Evolutionary conservation across 2,888 invertebrate species (phyloP), one percentile per base, ranked within the genome.

Genomic region (Epistrophella euchroma): DNA sequence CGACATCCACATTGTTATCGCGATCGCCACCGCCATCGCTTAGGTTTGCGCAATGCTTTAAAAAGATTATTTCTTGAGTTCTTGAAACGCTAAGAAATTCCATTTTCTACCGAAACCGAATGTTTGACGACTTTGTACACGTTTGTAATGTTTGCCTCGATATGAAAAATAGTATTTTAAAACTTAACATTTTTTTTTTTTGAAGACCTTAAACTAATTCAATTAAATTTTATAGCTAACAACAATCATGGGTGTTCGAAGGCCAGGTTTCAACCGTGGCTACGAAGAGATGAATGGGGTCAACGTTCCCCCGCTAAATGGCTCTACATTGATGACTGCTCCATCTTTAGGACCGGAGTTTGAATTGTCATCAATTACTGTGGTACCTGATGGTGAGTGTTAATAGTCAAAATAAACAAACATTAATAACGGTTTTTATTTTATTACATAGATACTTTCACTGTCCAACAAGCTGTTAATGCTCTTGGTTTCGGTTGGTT

Each of bases 401-500:
- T 60, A 37, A n/a, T n/a, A 40, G 1, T 28, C 1, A 40, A 60
- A n/a, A 32, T 25, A 32, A 32, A 58, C 6, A 50, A 9, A 11
- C 10, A 1, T 55, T 13, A 17, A 11, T 4, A 25, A n/a, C n/a
- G 0, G 6, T 6, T 17, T 10, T 13, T 87, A 93, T 93, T 77
- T 92, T 32, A 25, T 32, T 7, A 5, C 1, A 5, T 7, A 97
- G 97, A 97, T 91, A 97, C 97, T 45, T 97, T 96, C 90, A 97
- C 97, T 10, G 96, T 97, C 7, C 96, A 96, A 66, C 97, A 97
- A 93, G 97, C 97, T 45, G 97, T 97, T 22, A 97, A 97, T 93
- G 95, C 96, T 0, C 93, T 97, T 56, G 97, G 97, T 2, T 97
- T 97, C 92, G 97, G 97, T 43, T 97, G 96, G 94, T 97, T 97